Conservation (phyloP, 2,797 vertebrate genomes). For the Thamnophis elegans region DNA sequence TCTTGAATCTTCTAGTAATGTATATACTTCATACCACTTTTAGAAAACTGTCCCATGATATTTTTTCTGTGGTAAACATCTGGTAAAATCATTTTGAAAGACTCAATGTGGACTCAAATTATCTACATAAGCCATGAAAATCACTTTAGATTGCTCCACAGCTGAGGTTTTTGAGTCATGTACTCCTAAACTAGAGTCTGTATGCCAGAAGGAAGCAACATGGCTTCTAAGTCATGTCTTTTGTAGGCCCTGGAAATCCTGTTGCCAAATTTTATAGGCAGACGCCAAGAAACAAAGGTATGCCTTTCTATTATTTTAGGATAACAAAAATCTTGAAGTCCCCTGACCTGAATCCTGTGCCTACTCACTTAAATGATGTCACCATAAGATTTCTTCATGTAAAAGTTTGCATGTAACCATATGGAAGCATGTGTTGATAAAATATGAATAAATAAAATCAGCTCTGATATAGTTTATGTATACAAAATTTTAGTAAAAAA, state of each 20-base stretch:
- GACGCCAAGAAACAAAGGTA: neutral
- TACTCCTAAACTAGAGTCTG: neutral
- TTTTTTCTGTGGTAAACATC: neutral
- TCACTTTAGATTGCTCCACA: neutral
- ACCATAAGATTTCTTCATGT: neutral
- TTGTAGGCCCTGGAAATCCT: neutral
- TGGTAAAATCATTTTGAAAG: slow-evolving; percentile 5
- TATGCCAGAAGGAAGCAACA: neutral
- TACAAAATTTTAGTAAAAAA: neutral
- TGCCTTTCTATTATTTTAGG: neutral
- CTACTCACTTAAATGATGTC: neutral
- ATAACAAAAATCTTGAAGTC: neutral
- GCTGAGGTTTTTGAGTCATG: neutral
- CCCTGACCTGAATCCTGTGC: neutral
- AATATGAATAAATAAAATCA: neutral
- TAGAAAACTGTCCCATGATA: neutral
- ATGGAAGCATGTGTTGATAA: neutral
- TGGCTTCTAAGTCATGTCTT: neutral
- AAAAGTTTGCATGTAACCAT: neutral
- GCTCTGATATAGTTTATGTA: neutral
- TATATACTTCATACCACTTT: neutral
- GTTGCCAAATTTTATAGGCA: neutral
- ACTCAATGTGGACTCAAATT: neutral
- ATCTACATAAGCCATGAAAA: neutral
- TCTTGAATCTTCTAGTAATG: neutral